A percentile compares a stretch with the other conserved stretches of the same genome.
phyloP scores from a whole-genome alignment of 1,140 invertebrate species.

The Contarinia nasturtii region DNA sequence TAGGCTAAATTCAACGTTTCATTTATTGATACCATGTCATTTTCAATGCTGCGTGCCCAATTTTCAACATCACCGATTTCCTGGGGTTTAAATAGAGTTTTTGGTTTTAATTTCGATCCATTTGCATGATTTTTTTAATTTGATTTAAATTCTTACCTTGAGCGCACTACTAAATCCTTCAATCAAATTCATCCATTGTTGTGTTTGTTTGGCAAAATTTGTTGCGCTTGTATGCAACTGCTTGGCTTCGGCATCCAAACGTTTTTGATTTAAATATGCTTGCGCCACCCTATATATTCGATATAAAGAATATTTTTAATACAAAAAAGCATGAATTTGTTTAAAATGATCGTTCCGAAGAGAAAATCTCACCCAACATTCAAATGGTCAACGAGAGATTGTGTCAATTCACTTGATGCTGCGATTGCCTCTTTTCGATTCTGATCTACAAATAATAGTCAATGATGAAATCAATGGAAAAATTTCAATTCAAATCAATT shows the following conservation, averaged over 20 bases:
- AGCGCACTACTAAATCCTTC: constrained; percentile 89
- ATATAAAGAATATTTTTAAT: neutral
- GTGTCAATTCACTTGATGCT: constrained; percentile 78
- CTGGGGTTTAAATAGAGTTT: constrained; percentile 8
- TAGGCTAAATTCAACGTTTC: constrained; percentile 89
- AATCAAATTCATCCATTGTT: constrained; percentile 86
- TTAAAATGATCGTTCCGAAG: neutral
- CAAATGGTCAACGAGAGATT: constrained; percentile 87
- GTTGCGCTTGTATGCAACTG: constrained; percentile 85
- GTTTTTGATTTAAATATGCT: constrained; percentile 95
- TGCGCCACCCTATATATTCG: constrained; percentile 57
- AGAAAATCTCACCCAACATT: constrained; percentile 74
- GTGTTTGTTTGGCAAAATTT: constrained; percentile 90
- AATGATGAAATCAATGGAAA: constrained; percentile 5
- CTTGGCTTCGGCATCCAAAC: constrained; percentile 91
- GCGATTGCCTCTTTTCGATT: constrained; percentile 84
- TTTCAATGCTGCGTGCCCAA: constrained; percentile 93
- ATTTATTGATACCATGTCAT: constrained; percentile 84
- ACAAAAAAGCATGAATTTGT: neutral
- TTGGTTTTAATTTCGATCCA: neutral
- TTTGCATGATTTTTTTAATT: neutral
- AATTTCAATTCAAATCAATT: constrained; percentile 6
- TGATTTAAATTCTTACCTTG: constrained; percentile 30
- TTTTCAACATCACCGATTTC: constrained; percentile 98
- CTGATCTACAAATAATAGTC: constrained; percentile 47